These are phyloP conservation scores for Hymenopus coronatus DNA, from an alignment of 2,888 invertebrate genomes.

Conservation along the genomic window DNA sequence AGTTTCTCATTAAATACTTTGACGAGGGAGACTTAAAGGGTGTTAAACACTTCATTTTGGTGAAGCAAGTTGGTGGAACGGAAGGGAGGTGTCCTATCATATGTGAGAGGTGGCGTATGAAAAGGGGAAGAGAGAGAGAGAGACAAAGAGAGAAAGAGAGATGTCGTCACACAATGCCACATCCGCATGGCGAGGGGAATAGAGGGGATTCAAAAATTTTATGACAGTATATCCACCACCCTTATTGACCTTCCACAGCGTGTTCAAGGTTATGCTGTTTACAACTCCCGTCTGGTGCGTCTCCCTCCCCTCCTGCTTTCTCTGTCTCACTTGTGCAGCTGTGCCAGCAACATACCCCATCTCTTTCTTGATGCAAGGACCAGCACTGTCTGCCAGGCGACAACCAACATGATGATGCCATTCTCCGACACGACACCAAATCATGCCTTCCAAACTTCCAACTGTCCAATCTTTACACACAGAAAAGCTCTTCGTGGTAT, in stretches of 20 bases:
- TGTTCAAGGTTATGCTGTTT: slow-evolving; percentile 28
- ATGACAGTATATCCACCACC: slow-evolving; percentile 22
- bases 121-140: not conserved
- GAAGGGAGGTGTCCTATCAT: not conserved
- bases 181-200: not conserved
- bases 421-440: not conserved
- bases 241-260: slow-evolving; percentile 28
- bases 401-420: not conserved
- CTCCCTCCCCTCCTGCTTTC: not conserved
- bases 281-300: slow-evolving; percentile 18
- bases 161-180: slow-evolving; percentile 5
- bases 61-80: not conserved
- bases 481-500: too few species aligned
- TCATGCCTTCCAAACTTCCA: too few species aligned
- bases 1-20: not conserved
- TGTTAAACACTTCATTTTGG: not conserved
- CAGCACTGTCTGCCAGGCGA: not conserved
- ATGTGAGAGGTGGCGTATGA: not conserved
- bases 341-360: not conserved
- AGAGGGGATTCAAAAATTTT: slow-evolving; percentile 9
- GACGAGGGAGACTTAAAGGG: not conserved
- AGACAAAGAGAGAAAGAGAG: not conserved
- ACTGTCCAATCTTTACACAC: too few species aligned
- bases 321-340: not conserved
- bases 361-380: not conserved